Evolutionary conservation across 2,797 vertebrate species (phyloP).

Genomic region (Lepilemur ruficaudatus): DNA sequence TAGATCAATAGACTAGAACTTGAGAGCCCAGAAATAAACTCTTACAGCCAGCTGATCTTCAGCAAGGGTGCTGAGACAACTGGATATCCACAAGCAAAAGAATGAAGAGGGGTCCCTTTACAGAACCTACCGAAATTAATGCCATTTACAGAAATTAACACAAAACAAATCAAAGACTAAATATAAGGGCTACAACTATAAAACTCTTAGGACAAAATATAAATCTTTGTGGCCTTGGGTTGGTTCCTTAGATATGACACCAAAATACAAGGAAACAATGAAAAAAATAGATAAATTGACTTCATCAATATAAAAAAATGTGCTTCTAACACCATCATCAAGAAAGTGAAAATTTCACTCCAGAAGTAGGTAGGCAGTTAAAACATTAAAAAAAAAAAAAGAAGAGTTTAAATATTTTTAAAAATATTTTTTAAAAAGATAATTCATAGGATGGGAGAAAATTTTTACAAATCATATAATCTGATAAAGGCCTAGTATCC

Average conservation of each 20-base stretch:
- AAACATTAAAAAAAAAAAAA: too few species aligned
- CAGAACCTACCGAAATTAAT: neutral
- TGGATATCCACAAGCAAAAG: neutral
- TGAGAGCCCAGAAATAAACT: neutral
- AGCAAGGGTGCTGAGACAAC: neutral
- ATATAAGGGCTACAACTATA: neutral
- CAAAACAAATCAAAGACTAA: neutral
- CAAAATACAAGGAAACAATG: too few species aligned
- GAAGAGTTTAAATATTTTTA: too few species aligned
- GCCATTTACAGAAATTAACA: neutral
- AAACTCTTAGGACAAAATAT: too few species aligned
- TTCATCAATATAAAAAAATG: neutral
- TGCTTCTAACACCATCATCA: neutral
- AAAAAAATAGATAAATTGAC: too few species aligned
- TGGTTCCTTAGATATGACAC: too few species aligned
- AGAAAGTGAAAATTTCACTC: neutral
- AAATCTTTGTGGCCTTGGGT: too few species aligned
- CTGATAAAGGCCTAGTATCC: neutral
- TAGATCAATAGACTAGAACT: too few species aligned
- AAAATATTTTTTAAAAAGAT: neutral
- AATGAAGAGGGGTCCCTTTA: neutral
- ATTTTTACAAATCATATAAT: neutral
- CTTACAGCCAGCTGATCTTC: neutral
- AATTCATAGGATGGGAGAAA: neutral
- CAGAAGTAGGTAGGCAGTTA: too few species aligned